Base-by-base conservation (phyloP, 2,888 invertebrate species). In the Mechanitis messenoides region DNA sequence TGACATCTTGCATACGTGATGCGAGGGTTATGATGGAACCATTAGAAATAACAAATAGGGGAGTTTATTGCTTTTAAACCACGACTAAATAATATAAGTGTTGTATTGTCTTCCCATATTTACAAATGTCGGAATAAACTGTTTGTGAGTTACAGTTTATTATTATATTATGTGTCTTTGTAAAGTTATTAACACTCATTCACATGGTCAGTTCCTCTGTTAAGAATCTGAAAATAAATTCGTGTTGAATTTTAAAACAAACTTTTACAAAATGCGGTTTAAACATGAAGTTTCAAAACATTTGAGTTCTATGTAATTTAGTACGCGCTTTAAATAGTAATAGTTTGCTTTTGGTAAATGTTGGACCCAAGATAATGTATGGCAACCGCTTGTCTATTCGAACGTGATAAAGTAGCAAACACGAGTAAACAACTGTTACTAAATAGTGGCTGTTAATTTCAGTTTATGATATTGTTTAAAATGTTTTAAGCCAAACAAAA, bases 1-100 rank as follows among this genome's bases (percentile, higher is more conserved):
- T 63, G 63, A 66, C 66, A 68, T 66, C 64, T 68, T 63, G 67
- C 65, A 66, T 68, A 65, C 65, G 60, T 64, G 64, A 67, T 64
- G 65, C 59, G 68, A 35, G 62, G 61, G 62, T 60, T 66, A 64
- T 68, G 67, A 67, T 68, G 65, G 65, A 68, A 63, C 53, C 62
- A 60, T 68, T 64, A 67, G 61, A 68, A 58, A 64, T 69, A 69
- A 67, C 64, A 64, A 67, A 69, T 69, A 63, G 62, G 58, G 56
- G 68, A 61, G 61, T 65, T 59, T 62, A 62, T 62, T 67, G 58
- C 61, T 65, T 65, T 65, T 64, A 65, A 68, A 59, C 65, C 57
- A 56, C 50, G 62, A 47, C 63, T 60, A 63, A 66, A 60, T 60
- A 66, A 64, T 64, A 67, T 62, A 63, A 63, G 64, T 64, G 61